A percentile compares a stretch with the other conserved stretches of the same genome.
Evolutionary conservation across 2,888 invertebrate genomes (phyloP).

Genomic region (Euplexia lucipara): DNA sequence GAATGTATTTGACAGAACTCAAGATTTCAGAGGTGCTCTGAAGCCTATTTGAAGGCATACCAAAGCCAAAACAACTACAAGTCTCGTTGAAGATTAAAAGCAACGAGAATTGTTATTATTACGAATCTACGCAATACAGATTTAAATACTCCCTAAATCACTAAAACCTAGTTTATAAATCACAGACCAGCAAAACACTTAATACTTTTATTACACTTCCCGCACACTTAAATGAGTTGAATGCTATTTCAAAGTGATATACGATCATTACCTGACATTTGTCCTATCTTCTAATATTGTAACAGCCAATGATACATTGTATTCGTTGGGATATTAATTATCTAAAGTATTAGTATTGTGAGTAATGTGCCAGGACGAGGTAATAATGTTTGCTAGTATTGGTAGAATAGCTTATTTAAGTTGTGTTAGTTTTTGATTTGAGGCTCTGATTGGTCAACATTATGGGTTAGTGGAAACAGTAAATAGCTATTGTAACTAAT

Average conservation of each 20-base stretch:
- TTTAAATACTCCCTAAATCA: conserved; percentile 1
- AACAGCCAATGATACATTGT: conserved; percentile 53
- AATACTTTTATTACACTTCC: conserved; percentile 43
- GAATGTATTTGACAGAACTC: too few species aligned
- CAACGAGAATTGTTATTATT: too few species aligned
- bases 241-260: conserved; percentile 45
- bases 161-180: conserved; percentile 20
- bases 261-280: conserved; percentile 57
- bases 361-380: conserved; percentile 38
- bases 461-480: neutral
- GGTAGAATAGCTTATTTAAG: conserved; percentile 32
- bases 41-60: too few species aligned
- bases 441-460: neutral
- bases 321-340: conserved; percentile 46
- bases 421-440: conserved; percentile 13
- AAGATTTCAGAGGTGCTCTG: too few species aligned
- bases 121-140: neutral
- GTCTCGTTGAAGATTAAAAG: too few species aligned
- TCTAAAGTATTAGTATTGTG: conserved; percentile 44
- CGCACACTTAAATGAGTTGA: conserved; percentile 23
- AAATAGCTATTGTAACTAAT: too few species aligned
- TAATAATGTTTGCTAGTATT: conserved; percentile 35
- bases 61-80: too few species aligned
- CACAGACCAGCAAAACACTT: conserved; percentile 24
- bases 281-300: conserved; percentile 29